A percentile compares a stretch with the other conserved stretches of the same genome.
phyloP scores from a whole-genome alignment of 2,888 invertebrate genomes.

The Acleris holmiana region DNA sequence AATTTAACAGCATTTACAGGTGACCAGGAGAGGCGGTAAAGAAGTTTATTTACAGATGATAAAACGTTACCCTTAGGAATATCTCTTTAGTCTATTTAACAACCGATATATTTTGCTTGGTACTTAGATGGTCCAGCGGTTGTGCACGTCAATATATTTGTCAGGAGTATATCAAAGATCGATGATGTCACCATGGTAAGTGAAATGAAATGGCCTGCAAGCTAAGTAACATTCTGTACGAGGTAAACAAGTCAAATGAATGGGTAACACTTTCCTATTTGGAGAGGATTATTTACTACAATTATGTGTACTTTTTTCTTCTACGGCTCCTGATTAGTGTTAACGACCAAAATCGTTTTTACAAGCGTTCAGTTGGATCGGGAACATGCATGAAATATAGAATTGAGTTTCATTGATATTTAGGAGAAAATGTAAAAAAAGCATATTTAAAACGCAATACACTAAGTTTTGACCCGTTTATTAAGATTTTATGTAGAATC shows the following conservation, averaged over 20 bases:
- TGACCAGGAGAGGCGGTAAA: slow-evolving; percentile 56
- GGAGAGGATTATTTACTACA: slow-evolving; percentile 72
- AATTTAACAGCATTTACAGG: slow-evolving; percentile 49
- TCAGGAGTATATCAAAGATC: slow-evolving; percentile 99
- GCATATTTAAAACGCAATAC: no score
- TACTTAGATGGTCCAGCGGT: slow-evolving; percentile 95
- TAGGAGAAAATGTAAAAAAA: no score
- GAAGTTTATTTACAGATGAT: slow-evolving; percentile 38
- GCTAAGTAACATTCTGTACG: slow-evolving; percentile 63
- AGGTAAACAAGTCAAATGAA: slow-evolving; percentile 81
- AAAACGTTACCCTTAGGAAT: slow-evolving; percentile 60
- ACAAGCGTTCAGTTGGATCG: slow-evolving; percentile 23
- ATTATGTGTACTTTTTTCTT: slow-evolving; percentile 60
- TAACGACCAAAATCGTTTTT: slow-evolving; percentile 84
- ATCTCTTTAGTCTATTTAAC: slow-evolving; percentile 56
- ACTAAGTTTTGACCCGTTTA: no score
- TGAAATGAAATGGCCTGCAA: slow-evolving; percentile 78
- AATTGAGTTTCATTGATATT: no score
- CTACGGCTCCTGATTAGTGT: slow-evolving; percentile 73
- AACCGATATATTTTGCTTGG: slow-evolving; percentile 80
- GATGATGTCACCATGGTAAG: slow-evolving; percentile 99
- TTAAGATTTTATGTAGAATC: no score
- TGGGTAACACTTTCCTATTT: slow-evolving; percentile 74
- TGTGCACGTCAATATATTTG: slow-evolving; percentile 99
- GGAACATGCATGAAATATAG: no score